Base-by-base conservation (phyloP, 2,888 invertebrate genomes). In the Synanthedon myopaeformis region DNA sequence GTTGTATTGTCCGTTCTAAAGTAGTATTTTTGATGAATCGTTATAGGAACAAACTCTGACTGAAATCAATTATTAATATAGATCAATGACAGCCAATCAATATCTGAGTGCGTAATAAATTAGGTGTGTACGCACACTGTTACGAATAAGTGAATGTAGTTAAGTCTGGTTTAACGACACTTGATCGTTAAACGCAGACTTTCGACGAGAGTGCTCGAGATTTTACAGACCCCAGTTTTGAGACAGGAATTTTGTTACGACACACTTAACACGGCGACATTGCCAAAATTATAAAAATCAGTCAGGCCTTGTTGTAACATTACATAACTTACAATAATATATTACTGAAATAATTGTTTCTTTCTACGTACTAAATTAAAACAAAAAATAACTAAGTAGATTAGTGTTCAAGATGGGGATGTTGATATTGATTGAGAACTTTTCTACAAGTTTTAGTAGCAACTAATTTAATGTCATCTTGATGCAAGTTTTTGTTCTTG, bases 141-240 rank as follows among this genome's bases (percentile, higher is more conserved):
- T 59, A 60, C 49, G 49, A 51, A 45, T 55, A 56, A 63, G 68
- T 65, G 67, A 66, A 67, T 64, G 65, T 62, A 56, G 59, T 53
- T 53, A 51, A 45, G 50, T 42, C 45, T 45, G 51, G 61, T 57
- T 67, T 66, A 63, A 59, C 55, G 55, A 58, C 59, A 57, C 58
- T 53, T 55, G 52, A 58, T 61, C 52, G 17, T 50, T 58, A 57
- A 56, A 19, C 8, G 8, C 49, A 45, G 49, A 68, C 65, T 69
- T 67, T 69, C 65, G 57, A 66, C 54, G 56, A 64, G 55, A 56
- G 54, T 49, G 55, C 54, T 53, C 53, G 54, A 57, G 57, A 55
- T 57, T 56, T 57, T 53, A 51, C 56, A 64, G 67, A 69, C 63
- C 62, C 59, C 58, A 49, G 55, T 60, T 59, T 59, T 64, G 62